A percentile compares a stretch with the other conserved stretches of the same genome.
phyloP scores from a whole-genome alignment of 1,140 invertebrate genomes.

The Solenopsis fugax region DNA sequence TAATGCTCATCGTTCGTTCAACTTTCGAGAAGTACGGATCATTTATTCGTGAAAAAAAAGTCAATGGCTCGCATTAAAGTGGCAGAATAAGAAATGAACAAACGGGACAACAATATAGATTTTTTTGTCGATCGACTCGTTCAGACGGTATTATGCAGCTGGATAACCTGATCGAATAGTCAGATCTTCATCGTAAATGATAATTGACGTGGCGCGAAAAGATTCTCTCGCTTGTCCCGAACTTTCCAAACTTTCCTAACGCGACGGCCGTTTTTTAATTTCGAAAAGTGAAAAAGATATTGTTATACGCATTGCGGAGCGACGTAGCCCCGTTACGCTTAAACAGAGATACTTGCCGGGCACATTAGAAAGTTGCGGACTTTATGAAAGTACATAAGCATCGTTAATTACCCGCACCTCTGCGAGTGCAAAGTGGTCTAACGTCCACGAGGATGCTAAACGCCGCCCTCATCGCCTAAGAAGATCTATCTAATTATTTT shows the following conservation, averaged over 20 bases:
- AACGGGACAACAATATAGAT: background rate
- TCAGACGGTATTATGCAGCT: background rate
- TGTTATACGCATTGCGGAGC: conserved; percentile 5
- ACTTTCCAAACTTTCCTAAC: conserved; percentile 12
- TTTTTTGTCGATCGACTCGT: background rate
- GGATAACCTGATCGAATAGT: background rate
- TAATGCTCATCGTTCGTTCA: background rate
- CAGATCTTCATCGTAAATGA: background rate
- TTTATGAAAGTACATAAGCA: conserved; percentile 54
- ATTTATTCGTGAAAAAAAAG: background rate
- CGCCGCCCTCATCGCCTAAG: background rate
- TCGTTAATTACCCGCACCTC: conserved; percentile 53
- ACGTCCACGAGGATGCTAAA: conserved; percentile 37
- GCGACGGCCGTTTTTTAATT: conserved; percentile 14
- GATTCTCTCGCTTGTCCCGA: background rate
- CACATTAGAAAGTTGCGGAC: conserved; percentile 51
- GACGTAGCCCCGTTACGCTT: conserved; percentile 38
- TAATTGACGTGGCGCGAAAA: background rate
- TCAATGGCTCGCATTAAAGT: background rate
- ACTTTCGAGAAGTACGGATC: background rate
- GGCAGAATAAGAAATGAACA: background rate
- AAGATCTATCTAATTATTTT: conserved; percentile 43
- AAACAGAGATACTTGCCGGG: conserved; percentile 46
- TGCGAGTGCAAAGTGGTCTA: conserved; percentile 40
- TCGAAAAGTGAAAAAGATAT: conserved; percentile 33